Base-by-base conservation (phyloP, 2,888 invertebrate species). In the Ephialtes manifestator region DNA sequence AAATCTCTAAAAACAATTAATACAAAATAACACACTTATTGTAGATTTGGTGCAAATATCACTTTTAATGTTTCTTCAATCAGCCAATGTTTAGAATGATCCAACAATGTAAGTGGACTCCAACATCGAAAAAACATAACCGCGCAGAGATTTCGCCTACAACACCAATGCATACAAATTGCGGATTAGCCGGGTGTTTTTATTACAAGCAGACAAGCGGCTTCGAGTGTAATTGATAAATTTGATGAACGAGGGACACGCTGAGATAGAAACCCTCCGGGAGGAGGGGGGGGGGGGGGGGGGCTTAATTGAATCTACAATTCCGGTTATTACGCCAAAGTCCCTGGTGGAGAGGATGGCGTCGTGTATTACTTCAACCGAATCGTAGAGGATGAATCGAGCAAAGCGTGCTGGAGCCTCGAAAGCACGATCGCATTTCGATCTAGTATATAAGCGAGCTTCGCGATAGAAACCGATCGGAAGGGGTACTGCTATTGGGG, bases 221-320 rank as follows among this genome's bases (percentile, higher is more conserved):
- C 63, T 39, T 39, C 31, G 63, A 39, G 63, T 63, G 39, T 71
- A 80, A 83, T 79, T 75, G 83, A 83, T 79, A 71, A 74, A 53
- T 80, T 80, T 80, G 46, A 67, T 65, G 43, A 58, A 80, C 55
- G 72, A 58, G 72, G 67, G 43, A 72, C 58, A 31, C 67, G 35
- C 20, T 4, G 77, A 35, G 63, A 67, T 67, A 67, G 46, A 68
- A 68, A 1, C 48, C 48, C 68, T 13, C 65, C n/a, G n/a, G n/a
- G n/a, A n/a, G n/a, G n/a, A n/a, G n/a, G n/a, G n/a, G n/a, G n/a
- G n/a, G n/a, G n/a, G n/a, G n/a, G n/a, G n/a, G n/a, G 58, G 58
- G 58, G 18, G 15, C 76, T 55, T 72, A 77, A 84, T 84, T 48
- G 60, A 81, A 84, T 77, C 60, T 81, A 72, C 80, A 80, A 72